Percentiles rank a stretch among this genome's conserved stretches.
Conservation (phyloP, 2,888 invertebrate species). For the Euspilapteryx auroguttella region DNA sequence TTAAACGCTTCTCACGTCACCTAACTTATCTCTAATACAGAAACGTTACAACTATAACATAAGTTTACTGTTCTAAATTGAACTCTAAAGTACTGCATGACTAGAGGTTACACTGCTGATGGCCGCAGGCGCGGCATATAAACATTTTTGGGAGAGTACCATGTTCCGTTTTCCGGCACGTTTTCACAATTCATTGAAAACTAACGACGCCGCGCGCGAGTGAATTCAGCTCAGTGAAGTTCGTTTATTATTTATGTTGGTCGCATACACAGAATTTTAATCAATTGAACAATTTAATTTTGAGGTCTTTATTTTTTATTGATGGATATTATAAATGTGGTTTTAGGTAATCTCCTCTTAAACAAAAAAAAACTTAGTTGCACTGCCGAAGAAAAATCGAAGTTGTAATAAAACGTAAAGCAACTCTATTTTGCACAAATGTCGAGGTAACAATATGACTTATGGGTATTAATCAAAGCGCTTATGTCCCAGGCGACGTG, state of each 20-base stretch:
- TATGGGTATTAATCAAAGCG: too few relatives aligned
- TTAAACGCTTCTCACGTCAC: conserved; percentile 39
- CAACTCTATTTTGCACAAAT: too few relatives aligned
- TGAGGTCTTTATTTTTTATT: too few relatives aligned
- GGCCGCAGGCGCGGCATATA: conserved; percentile 12
- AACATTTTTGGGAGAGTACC: conserved; percentile 17
- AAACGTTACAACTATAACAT: conserved; percentile 21
- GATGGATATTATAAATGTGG: too few relatives aligned
- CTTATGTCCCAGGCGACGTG: too few relatives aligned
- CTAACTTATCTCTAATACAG: conserved; percentile 18
- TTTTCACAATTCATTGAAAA: conserved; percentile 25
- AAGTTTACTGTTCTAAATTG: conserved; percentile 14
- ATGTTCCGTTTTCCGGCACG: conserved; percentile 27
- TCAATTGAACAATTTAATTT: conserved; percentile 10
- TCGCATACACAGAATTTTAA: conserved; percentile 21
- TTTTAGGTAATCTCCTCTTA: too few relatives aligned
- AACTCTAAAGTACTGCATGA: conserved; percentile 15
- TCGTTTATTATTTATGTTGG: conserved; percentile 30
- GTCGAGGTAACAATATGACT: too few relatives aligned
- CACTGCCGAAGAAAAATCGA: too few relatives aligned
- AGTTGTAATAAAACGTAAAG: too few relatives aligned
- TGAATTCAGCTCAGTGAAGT: conserved; percentile 13
- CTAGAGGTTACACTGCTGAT: conserved; percentile 4
- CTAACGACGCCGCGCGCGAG: conserved; percentile 10
- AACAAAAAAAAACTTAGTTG: too few relatives aligned